These are phyloP conservation scores for Sebastes minor DNA, from an alignment of 2,797 vertebrate species.

Conservation along the genomic window DNA sequence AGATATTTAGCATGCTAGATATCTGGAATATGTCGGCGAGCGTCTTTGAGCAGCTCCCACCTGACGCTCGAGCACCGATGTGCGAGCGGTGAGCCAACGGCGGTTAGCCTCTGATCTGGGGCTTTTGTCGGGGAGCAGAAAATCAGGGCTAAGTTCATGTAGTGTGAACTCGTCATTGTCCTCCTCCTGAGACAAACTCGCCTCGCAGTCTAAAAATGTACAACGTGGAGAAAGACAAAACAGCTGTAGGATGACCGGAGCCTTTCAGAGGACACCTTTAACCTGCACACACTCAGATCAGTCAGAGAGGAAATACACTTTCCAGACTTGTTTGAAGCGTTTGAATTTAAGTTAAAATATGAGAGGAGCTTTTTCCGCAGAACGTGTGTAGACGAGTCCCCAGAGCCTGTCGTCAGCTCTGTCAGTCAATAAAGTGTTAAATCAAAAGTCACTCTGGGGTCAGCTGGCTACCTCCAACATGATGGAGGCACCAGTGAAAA, in stretches of 20 bases:
- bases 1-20: too few species aligned
- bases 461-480: not conserved
- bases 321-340: not conserved
- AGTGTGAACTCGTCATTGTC: not conserved
- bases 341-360: not conserved
- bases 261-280: not conserved
- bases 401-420: too few species aligned
- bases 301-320: not conserved
- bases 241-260: not conserved
- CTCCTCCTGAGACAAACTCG: not conserved
- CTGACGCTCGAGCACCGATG: too few species aligned
- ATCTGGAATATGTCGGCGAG: too few species aligned
- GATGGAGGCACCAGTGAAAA: not conserved
- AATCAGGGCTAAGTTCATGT: too few species aligned
- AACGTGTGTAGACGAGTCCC: not conserved
- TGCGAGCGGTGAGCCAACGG: too few species aligned
- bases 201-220: not conserved
- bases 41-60: too few species aligned
- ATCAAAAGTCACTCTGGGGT: not conserved
- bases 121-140: too few species aligned
- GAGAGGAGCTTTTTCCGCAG: not conserved
- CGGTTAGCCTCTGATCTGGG: too few species aligned
- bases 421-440: not conserved
- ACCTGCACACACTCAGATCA: not conserved
- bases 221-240: not conserved